Evolutionary conservation across 2,797 vertebrate genomes (phyloP), one percentile per base, ranked within the genome.

Genomic region (Microtus agrestis): DNA sequence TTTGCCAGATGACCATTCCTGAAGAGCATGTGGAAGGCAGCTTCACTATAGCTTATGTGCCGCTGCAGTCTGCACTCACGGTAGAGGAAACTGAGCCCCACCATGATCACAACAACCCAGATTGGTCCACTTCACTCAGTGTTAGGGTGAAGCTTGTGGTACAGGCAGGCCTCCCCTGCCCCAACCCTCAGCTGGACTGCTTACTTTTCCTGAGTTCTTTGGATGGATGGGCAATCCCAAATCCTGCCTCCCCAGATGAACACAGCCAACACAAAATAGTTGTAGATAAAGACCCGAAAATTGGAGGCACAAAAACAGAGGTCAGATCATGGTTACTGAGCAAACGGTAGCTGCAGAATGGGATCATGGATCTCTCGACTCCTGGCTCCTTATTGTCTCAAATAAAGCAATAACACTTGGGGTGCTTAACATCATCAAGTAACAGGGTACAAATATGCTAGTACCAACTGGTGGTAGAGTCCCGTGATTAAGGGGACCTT

Each of bases 261-360:
- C 14, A 69, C 7, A 95, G 14, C 40, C 51, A 89, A 71, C 69
- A 37, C 40, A 76, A 12, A 73, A 29, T 6, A 40, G 51, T 34
- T 88, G 37, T 88, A 89, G 61, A 1, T 48, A 48, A 25, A 94
- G 74, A 34, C 54, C 46, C 76, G 82, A 92, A 93, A 79, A 67
- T 23, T 5, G 13, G 48, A 69, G 63, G 23, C 21, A n/a, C 51
- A 43, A 65, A 77, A 5, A 6, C n/a, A 92, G 59, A 48, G 78
- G 8, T 77, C 40, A 92, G 43, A 34, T 13, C 77, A 56, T 34
- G 63, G 19, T 85, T n/a, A 88, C 48, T 87, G 76, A 74, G 77
- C 51, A 61, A 93, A 88, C 4, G 21, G 51, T 15, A 88, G 63
- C 81, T 91, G 81, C 43, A 46, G 34, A 78, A 19, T 7, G 15